Evolutionary conservation across 2,888 invertebrate species (phyloP), one percentile per base, ranked within the genome.

Genomic region (Pollenia amentaria): DNA sequence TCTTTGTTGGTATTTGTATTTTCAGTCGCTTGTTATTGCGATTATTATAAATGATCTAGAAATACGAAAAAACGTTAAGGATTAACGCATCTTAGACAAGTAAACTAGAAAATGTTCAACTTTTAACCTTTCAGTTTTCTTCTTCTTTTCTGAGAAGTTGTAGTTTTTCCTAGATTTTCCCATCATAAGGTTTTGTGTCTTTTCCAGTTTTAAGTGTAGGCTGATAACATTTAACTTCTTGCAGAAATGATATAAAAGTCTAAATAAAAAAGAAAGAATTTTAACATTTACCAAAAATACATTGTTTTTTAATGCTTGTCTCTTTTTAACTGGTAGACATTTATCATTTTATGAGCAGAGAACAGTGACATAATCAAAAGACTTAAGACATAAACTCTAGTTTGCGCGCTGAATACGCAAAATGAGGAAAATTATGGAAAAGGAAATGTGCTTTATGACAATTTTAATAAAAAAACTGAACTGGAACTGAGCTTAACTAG

Each of bases 31-130:
- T 62, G 70, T 65, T 55, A 16, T n/a, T n/a, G 53, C 44, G 40
- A 55, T 70, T 83, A 46, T 76, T 80, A 72, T 72, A 55, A 85
- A 76, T 70, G 76, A 72, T 85, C 80, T 70, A 57, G 67, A 70
- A 85, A 53, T 44, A 40, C n/a, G 9, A 46, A 57, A 81, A 67
- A 62, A 81, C 12, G 44, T 81, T 82, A 85, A 73, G 78, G 86
- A 86, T 86, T 79, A 86, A 83, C 83, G 80, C 84, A 84, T 73
- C 65, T 38, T 55, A 65, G 60, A 75, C 55, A 82, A 82, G 78
- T 73, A 78, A 82, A 73, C 77, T 75, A 73, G 80, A 80, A 80
- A 80, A 87, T 80, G 53, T 80, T 84, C 38, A 80, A 87, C 87
- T 87, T 81, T 84, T 87, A 84, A 84, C 87, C 87, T 84, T 79